phyloP scores from a whole-genome alignment of 2,888 invertebrate species.

The Diaphora mendica region DNA sequence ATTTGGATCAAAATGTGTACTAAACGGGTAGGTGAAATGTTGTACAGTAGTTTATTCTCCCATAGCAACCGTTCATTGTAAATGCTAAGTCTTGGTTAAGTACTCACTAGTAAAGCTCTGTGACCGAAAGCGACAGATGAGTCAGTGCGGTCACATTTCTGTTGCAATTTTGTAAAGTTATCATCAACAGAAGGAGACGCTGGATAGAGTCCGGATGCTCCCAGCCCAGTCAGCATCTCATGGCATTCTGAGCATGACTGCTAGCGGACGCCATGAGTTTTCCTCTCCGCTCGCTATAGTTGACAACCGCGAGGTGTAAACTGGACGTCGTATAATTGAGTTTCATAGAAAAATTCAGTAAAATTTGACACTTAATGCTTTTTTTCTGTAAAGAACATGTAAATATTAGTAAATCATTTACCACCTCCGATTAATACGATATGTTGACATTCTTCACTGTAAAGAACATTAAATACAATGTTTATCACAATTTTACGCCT shows the following conservation, averaged over 20 bases:
- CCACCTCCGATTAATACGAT: not conserved
- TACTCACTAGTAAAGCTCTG: not conserved
- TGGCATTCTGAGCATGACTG: not conserved
- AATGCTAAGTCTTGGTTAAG: not conserved
- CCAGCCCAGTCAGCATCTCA: not conserved
- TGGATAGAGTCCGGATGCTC: not conserved
- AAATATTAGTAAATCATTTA: not conserved
- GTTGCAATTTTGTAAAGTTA: too few relatives aligned
- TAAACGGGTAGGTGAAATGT: not conserved
- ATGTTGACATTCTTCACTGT: constrained; percentile 16
- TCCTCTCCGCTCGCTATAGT: not conserved
- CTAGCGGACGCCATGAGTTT: not conserved
- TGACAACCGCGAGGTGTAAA: not conserved
- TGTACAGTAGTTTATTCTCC: not conserved
- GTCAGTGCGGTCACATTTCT: too few relatives aligned
- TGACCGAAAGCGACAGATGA: not conserved
- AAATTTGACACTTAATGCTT: too few relatives aligned
- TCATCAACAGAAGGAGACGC: too few relatives aligned
- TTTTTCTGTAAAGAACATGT: not conserved
- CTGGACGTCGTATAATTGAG: not conserved
- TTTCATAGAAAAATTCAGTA: not conserved
- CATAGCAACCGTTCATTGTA: too few relatives aligned
- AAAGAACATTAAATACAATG: constrained; percentile 61
- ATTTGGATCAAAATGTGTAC: not conserved
- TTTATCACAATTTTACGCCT: constrained; percentile 74